Evolutionary conservation across 2,113 vertebrate genomes (phyloP), one percentile per base, ranked within the genome.

Genomic region (Microcebus griseorufus): DNA sequence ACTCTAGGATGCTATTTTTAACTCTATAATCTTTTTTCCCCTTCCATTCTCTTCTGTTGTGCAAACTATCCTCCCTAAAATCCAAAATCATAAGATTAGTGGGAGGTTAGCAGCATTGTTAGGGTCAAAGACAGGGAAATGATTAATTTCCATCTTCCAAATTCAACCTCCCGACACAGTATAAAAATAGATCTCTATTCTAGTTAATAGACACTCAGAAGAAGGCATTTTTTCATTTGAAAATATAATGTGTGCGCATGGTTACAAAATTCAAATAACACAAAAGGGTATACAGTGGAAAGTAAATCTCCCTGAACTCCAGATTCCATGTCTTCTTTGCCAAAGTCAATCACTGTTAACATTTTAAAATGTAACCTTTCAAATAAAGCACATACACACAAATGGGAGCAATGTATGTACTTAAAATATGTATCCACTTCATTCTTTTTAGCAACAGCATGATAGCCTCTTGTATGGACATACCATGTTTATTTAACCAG

Each of bases 121-220:
- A 84, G 27, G 48, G 55, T 73, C 1, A 16, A 81, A 86, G 37
- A 45, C 10, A 86, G 25, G 48, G 25, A 94, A 75, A 23, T 69
- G n/a, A 90, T 75, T 58, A 45, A 55, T 86, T 82, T 94, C 45
- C 18, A 45, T 16, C 73, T 73, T 94, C 37, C 51, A 96, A 96
- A 86, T 37, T 79, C 67, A 81, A 94, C 34, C 42, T 60, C 58
- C 42, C 29, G 34, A 34, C 32, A 90, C 18, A 75, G 32, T 60
- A 60, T 51, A 58, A 73, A 83, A 60, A 60, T 58, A 58, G 34
- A 51, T 55, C 39, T 92, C 76, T 92, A 45, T 69, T 79, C 34
- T 58, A 73, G 48, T 12, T 91, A 64, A 75, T 51, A 90, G 75
- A 67, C 53, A 39, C 60, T 90, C 48, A 88, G 34, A 83, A 82